phyloP scores from a whole-genome alignment of 2,797 vertebrate genomes.

The Enteromius treurensis region DNA sequence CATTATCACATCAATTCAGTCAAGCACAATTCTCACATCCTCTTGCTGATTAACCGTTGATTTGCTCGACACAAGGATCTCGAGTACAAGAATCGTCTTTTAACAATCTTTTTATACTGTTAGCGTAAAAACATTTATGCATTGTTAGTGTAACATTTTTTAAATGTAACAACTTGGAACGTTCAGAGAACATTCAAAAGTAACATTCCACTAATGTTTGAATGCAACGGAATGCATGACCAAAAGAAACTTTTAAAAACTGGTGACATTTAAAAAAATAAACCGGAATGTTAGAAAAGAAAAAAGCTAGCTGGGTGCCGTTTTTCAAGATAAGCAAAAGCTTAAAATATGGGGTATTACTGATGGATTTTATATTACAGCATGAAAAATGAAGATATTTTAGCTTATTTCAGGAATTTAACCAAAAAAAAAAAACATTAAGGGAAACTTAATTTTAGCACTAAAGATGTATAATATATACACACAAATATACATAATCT shows the following conservation, averaged over 20 bases:
- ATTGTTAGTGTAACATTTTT: not conserved
- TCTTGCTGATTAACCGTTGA: not conserved
- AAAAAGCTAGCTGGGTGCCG: too few species aligned
- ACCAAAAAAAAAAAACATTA: not conserved
- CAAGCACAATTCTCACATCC: conserved; percentile 1
- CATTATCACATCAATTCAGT: not conserved
- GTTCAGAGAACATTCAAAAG: not conserved
- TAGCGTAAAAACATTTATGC: not conserved
- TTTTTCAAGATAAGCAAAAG: too few species aligned
- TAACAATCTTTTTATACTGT: not conserved
- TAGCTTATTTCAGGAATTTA: not conserved
- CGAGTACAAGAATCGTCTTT: not conserved
- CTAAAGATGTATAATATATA: too few species aligned
- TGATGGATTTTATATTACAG: not conserved
- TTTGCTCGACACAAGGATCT: not conserved
- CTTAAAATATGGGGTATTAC: not conserved
- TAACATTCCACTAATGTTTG: not conserved
- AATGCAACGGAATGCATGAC: not conserved
- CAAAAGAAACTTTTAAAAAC: not conserved
- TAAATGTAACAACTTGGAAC: not conserved
- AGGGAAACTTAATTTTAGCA: not conserved
- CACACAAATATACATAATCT: not conserved
- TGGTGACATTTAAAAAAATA: not conserved
- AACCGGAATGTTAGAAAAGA: too few species aligned
- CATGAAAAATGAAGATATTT: not conserved